Conservation (phyloP, 2,113 vertebrate species). For the Pogona vitticeps region DNA sequence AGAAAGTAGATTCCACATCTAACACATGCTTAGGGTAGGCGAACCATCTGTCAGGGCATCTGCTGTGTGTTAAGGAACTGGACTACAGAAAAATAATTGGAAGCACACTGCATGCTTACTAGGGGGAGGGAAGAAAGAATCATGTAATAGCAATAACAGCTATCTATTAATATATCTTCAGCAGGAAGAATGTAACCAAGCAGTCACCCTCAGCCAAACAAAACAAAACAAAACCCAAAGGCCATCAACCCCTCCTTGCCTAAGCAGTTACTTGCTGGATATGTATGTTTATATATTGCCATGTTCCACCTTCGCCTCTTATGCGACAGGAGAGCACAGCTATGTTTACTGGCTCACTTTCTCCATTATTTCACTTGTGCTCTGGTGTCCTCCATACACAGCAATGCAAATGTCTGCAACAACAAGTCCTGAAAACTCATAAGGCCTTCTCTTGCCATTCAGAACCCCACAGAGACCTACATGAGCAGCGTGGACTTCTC, state of each 20-base stretch:
- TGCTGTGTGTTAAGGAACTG: constrained; percentile 39
- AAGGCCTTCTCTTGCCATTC: background rate
- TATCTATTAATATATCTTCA: constrained; percentile 38
- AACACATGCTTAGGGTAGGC: constrained; percentile 43
- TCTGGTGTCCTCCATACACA: background rate
- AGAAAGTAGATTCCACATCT: constrained; percentile 38
- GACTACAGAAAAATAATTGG: constrained; percentile 43
- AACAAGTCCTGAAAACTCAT: background rate
- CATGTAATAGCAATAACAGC: constrained; percentile 17
- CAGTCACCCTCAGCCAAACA: background rate
- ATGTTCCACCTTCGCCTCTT: background rate
- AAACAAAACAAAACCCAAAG: too few relatives aligned
- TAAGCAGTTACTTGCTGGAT: constrained; percentile 45
- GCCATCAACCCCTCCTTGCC: constrained; percentile 15
- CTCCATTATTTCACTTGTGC: background rate
- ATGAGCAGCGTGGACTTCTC: background rate
- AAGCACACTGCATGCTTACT: constrained; percentile 51
- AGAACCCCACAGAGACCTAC: background rate
- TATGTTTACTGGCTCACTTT: background rate
- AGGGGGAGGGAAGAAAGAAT: background rate
- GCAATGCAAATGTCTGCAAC: background rate
- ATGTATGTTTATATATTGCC: background rate
- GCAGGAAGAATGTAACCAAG: constrained; percentile 30
- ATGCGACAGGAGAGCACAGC: background rate
- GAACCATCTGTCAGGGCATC: constrained; percentile 41